Conservation (phyloP, 2,888 invertebrate genomes). For the Galerucella calmariensis region DNA sequence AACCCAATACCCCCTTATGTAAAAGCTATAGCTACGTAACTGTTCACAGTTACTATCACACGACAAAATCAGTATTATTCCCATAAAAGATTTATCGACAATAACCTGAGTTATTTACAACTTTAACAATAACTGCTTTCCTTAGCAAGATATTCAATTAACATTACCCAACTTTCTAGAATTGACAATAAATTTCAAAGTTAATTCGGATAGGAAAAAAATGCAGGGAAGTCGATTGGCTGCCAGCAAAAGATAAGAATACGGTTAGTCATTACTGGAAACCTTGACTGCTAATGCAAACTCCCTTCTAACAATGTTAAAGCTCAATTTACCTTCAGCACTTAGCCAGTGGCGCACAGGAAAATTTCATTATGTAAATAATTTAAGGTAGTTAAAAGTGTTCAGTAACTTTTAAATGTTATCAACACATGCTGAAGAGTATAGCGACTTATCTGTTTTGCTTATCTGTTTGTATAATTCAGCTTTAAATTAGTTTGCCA, state of each 20-base stretch:
- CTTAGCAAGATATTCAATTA: slow-evolving; percentile 50
- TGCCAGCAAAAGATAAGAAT: slow-evolving; percentile 51
- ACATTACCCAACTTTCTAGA: slow-evolving; percentile 44
- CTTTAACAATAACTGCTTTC: too few species aligned
- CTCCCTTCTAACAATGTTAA: slow-evolving; percentile 43
- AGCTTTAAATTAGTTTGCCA: too few species aligned
- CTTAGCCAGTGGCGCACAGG: neutral
- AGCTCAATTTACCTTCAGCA: slow-evolving; percentile 34
- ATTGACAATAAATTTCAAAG: slow-evolving; percentile 43
- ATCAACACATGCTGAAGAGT: too few species aligned
- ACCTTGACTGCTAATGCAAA: slow-evolving; percentile 48
- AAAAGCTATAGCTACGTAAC: too few species aligned
- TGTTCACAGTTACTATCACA: too few species aligned
- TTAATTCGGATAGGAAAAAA: slow-evolving; percentile 43
- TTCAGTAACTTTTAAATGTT: too few species aligned
- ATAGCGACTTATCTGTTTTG: too few species aligned
- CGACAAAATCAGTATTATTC: too few species aligned
- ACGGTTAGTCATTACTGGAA: slow-evolving; percentile 51
- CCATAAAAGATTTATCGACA: neutral
- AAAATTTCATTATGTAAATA: neutral
- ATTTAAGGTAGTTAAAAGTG: too few species aligned
- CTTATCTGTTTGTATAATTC: too few species aligned
- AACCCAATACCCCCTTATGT: too few species aligned
- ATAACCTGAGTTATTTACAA: neutral
- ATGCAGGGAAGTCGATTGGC: slow-evolving; percentile 48